Evolutionary conservation across 2,888 invertebrate genomes (phyloP).

Genomic region (Leptinotarsa haldemani): DNA sequence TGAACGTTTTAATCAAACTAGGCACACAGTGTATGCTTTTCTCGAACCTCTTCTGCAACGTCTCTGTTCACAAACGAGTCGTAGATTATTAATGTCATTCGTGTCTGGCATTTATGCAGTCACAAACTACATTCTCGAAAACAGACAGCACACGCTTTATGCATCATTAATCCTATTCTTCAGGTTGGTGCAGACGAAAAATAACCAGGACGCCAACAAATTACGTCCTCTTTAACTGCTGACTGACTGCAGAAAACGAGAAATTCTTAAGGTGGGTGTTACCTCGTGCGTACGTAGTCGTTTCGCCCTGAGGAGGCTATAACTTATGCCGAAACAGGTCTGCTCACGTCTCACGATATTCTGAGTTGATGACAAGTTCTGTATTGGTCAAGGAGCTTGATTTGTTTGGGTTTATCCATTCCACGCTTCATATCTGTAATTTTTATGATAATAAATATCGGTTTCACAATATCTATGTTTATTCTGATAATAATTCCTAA

Average conservation of each 20-base stretch:
- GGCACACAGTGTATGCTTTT: neutral
- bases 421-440: too few species aligned
- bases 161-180: constrained; percentile 7
- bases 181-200: constrained; percentile 12
- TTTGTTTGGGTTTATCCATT: too few species aligned
- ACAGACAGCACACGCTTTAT: constrained; percentile 13
- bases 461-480: too few species aligned
- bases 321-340: too few species aligned
- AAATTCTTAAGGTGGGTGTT: too few species aligned
- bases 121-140: constrained; percentile 16
- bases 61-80: constrained; percentile 13
- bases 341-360: too few species aligned
- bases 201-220: constrained; percentile 6
- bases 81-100: constrained; percentile 12
- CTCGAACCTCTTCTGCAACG: neutral
- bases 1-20: neutral
- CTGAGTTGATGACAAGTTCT: too few species aligned
- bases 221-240: neutral
- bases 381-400: too few species aligned
- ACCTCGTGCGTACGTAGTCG: neutral
- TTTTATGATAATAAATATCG: too few species aligned
- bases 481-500: too few species aligned
- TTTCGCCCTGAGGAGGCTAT: neutral
- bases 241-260: neutral
- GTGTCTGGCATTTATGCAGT: constrained; percentile 12